Base-by-base conservation (phyloP, 1,140 invertebrate species). In the Pogonomyrmex californicus region DNA sequence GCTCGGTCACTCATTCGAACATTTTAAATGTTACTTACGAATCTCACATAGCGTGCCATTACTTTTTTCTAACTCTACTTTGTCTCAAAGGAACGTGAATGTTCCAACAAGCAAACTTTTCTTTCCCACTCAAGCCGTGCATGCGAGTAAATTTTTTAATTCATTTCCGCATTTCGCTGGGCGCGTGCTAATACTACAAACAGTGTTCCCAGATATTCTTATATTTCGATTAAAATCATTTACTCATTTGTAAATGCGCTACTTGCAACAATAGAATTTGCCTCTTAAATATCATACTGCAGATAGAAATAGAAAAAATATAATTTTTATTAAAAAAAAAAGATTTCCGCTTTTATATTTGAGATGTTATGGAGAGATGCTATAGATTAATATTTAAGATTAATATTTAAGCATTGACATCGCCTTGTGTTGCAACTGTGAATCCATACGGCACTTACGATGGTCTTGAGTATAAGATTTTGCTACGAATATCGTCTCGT, bases 1-100 rank as follows among this genome's bases (percentile, higher is more conserved):
- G 30, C n/a, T 44, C 62, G 87, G 66, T 60, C 68, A 88, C 60
- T 54, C 51, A 71, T 75, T 76, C 47, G 38, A 73, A 81, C 78
- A 86, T 86, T 66, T 81, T 73, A 65, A 83, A 81, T 81, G 62
- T 86, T 87, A 85, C 58, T 51, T 73, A 68, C 41, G 23, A 87
- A 85, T 73, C 38, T 70, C 63, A 58, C 30, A 33, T 49, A 78
- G 60, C n/a, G 30, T 41, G 9, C 38, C 41, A 36, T 56, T 73
- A 0, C 30, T 56, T 54, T 70, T 63, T 73, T 54, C 51, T 41
- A 51, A 38, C 17, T 30, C 58, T 81, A 56, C 38, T 86, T 71
- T 41, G 54, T 73, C 68, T 10, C 33, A 6, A 58, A 75, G 47
- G 33, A 79, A 56, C 49, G 63, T 79, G 54, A 58, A 78, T 54